A percentile compares a stretch with the other conserved stretches of the same genome.
These are phyloP conservation scores for Polietes domitor DNA, from an alignment of 2,888 invertebrate genomes.

Conservation along the genomic window DNA sequence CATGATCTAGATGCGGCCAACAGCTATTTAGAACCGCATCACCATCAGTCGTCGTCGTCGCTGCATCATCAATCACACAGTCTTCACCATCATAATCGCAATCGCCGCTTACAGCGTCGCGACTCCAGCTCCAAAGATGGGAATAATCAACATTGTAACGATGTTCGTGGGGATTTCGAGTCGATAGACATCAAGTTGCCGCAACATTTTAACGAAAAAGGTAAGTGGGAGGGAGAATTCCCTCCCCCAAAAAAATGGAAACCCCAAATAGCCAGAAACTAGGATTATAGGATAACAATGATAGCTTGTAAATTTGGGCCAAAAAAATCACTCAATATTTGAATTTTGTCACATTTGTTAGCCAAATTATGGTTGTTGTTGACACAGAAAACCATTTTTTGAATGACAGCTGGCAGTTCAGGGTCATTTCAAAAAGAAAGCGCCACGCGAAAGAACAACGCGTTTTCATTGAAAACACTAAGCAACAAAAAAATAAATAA, in stretches of 20 bases:
- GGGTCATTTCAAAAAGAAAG: no score
- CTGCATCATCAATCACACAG: conserved; percentile 61
- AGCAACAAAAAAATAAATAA: no score
- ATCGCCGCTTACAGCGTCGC: conserved; percentile 75
- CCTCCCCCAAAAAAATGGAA: background rate
- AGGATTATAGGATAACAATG: no score
- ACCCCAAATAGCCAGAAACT: no score
- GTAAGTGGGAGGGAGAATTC: conserved; percentile 68
- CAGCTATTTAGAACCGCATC: conserved; percentile 54
- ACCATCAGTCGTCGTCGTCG: conserved; percentile 59
- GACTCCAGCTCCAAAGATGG: conserved; percentile 73
- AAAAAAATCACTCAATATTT: no score
- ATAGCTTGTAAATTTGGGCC: no score
- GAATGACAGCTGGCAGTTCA: no score
- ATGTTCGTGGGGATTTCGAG: conserved; percentile 77
- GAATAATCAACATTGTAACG: conserved; percentile 73
- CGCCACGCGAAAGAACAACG: no score
- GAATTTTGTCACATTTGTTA: no score
- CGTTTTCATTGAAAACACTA: no score
- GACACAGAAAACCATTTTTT: no score
- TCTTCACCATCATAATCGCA: conserved; percentile 69
- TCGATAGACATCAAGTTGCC: conserved; percentile 78
- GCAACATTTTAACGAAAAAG: conserved; percentile 78
- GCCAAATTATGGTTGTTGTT: no score
- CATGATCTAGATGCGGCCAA: conserved; percentile 49